These are phyloP conservation scores for Actinia equina DNA, from an alignment of 64 coral and sea anemone species.

Conservation along the genomic window DNA sequence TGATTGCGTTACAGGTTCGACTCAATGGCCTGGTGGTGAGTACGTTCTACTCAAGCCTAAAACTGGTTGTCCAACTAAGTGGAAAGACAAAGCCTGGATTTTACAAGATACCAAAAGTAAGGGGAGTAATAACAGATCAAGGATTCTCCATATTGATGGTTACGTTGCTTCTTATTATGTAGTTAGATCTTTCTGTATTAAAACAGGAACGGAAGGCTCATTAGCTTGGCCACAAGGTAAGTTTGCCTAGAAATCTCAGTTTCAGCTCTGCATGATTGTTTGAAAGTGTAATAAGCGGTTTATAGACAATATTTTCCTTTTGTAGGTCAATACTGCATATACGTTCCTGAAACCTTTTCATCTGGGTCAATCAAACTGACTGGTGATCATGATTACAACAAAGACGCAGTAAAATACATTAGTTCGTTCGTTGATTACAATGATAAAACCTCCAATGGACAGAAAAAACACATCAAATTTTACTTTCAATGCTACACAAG, in stretches of 20 bases:
- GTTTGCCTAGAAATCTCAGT: too few relatives aligned
- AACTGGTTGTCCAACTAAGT: constrained; percentile 23
- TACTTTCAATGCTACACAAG: neutral
- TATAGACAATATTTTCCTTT: too few relatives aligned
- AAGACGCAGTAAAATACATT: neutral
- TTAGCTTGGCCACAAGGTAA: too few relatives aligned
- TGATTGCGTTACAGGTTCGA: neutral
- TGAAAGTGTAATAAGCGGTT: too few relatives aligned
- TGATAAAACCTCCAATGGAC: neutral
- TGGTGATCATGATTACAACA: neutral
- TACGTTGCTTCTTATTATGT: neutral
- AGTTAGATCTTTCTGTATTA: constrained; percentile 3
- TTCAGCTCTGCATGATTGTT: too few relatives aligned
- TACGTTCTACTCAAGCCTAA: constrained; percentile 25
- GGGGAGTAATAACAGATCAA: neutral
- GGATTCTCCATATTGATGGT: constrained; percentile 29
- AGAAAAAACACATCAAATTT: neutral
- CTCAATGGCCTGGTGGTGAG: constrained; percentile 15
- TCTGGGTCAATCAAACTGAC: neutral
- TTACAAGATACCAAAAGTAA: constrained; percentile 39
- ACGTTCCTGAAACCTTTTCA: too few relatives aligned
- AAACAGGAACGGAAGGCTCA: neutral
- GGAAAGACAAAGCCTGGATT: neutral
- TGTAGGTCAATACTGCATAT: too few relatives aligned
- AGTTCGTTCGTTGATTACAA: neutral